phyloP scores from a whole-genome alignment of 2,888 invertebrate species.

The Ornithoptera alexandrae region DNA sequence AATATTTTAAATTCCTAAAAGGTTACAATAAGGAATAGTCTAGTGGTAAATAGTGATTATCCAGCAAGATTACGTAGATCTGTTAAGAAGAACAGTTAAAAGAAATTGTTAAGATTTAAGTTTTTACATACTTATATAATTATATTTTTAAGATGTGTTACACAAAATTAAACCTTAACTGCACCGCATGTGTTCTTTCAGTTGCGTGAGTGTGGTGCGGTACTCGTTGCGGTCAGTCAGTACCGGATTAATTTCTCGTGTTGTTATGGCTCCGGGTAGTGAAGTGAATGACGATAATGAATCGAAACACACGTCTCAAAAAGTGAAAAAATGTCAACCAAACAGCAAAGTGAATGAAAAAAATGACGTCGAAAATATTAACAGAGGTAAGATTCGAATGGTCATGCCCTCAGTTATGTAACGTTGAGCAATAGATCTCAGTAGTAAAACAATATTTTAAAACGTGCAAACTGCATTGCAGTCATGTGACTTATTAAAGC shows the following conservation, averaged over 20 bases:
- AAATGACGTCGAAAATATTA: slow-evolving; percentile 65
- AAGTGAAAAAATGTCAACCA: slow-evolving; percentile 76
- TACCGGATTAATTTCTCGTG: slow-evolving; percentile 76
- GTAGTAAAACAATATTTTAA: slow-evolving; percentile 42
- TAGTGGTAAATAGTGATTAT: slow-evolving; percentile 9
- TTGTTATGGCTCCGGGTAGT: slow-evolving; percentile 81
- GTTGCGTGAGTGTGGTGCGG: slow-evolving; percentile 70
- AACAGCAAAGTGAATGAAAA: slow-evolving; percentile 67
- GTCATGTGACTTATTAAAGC: slow-evolving; percentile 68
- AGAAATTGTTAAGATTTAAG: slow-evolving; percentile 7
- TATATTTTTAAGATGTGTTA: slow-evolving; percentile 43
- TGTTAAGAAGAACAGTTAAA: slow-evolving; percentile 6
- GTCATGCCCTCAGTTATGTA: slow-evolving; percentile 76
- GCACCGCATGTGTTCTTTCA: slow-evolving; percentile 78
- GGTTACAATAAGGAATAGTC: background rate
- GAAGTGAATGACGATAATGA: slow-evolving; percentile 79
- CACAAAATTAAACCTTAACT: slow-evolving; percentile 74
- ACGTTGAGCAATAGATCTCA: slow-evolving; percentile 60
- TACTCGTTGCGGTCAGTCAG: slow-evolving; percentile 75
- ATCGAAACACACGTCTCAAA: slow-evolving; percentile 68
- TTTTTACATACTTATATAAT: slow-evolving; percentile 34
- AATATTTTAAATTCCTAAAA: slow-evolving; percentile 3
- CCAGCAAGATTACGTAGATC: slow-evolving; percentile 27
- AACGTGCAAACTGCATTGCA: slow-evolving; percentile 44
- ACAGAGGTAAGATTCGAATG: slow-evolving; percentile 70